Conservation (phyloP, 2,888 invertebrate genomes). For the Morpho achilles region DNA sequence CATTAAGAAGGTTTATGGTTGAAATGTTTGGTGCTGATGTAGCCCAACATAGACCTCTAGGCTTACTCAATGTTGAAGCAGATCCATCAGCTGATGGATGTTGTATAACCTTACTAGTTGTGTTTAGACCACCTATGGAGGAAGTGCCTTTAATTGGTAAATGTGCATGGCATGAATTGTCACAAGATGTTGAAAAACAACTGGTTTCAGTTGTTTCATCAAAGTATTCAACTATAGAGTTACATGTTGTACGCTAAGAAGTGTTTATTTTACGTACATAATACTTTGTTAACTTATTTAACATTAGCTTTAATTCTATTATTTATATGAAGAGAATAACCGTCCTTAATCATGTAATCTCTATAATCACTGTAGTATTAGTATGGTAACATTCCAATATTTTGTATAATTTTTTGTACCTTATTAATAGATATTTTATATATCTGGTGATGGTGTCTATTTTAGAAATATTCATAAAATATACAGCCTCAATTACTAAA, state of each 20-base stretch:
- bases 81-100: slow-evolving; percentile 83
- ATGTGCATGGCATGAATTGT: slow-evolving; percentile 93
- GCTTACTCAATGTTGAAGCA: slow-evolving; percentile 88
- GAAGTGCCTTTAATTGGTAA: slow-evolving; percentile 92
- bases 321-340: slow-evolving; percentile 9
- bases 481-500: slow-evolving; percentile 1
- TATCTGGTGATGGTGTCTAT: slow-evolving; percentile 15
- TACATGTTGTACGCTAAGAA: slow-evolving; percentile 88
- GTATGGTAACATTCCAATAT: slow-evolving; percentile 9
- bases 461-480: not conserved
- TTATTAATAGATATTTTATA: not conserved
- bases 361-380: slow-evolving; percentile 7
- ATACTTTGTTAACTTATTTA: slow-evolving; percentile 1
- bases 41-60: slow-evolving; percentile 90
- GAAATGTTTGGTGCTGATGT: slow-evolving; percentile 94
- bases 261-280: not conserved
- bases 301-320: slow-evolving; percentile 11
- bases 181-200: slow-evolving; percentile 82
- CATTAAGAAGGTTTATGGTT: slow-evolving; percentile 92
- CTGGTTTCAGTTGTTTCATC: slow-evolving; percentile 83
- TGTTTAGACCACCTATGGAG: slow-evolving; percentile 90
- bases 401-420: not conserved
- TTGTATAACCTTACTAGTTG: slow-evolving; percentile 89
- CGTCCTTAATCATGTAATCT: slow-evolving; percentile 15
- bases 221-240: slow-evolving; percentile 87